A percentile compares a stretch with the other conserved stretches of the same genome.
Conservation (phyloP, 2,888 invertebrate species). For the Sisyra terminalis region DNA sequence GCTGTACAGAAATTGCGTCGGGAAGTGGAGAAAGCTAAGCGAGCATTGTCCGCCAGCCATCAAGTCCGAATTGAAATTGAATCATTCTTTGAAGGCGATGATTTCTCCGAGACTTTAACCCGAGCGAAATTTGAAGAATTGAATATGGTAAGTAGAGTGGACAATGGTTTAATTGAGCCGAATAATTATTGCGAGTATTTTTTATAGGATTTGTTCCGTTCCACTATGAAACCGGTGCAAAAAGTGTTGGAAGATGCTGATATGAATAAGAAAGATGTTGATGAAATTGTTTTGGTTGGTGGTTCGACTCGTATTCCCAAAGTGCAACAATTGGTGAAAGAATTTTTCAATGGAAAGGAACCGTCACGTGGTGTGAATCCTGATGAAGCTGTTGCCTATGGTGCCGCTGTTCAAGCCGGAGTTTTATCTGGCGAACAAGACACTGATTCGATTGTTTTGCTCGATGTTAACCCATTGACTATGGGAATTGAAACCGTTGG, state of each 20-base stretch:
- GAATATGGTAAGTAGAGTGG: slow-evolving; percentile 78
- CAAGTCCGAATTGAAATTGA: slow-evolving; percentile 98
- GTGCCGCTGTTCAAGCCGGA: slow-evolving; percentile 97
- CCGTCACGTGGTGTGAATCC: slow-evolving; percentile 97
- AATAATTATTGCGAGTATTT: neutral
- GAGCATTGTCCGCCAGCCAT: slow-evolving; percentile 85
- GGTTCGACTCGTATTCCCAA: slow-evolving; percentile 99
- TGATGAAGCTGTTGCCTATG: slow-evolving; percentile 97
- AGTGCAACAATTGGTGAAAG: slow-evolving; percentile 82
- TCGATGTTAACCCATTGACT: slow-evolving; percentile 97
- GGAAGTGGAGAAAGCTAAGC: slow-evolving; percentile 95
- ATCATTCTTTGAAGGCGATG: slow-evolving; percentile 94
- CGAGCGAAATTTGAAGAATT: slow-evolving; percentile 97
- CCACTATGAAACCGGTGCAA: slow-evolving; percentile 88
- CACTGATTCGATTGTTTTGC: slow-evolving; percentile 86
- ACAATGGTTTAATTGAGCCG: neutral
- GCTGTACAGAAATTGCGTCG: slow-evolving; percentile 92
- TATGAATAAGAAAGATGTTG: slow-evolving; percentile 94
- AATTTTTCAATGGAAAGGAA: slow-evolving; percentile 96
- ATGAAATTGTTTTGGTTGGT: slow-evolving; percentile 97
- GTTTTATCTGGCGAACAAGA: slow-evolving; percentile 95
- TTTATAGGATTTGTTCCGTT: slow-evolving; percentile 57
- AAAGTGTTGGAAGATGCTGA: slow-evolving; percentile 98
- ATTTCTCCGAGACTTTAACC: slow-evolving; percentile 95
- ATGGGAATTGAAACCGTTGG: slow-evolving; percentile 99